A percentile compares a stretch with the other conserved stretches of the same genome.
Evolutionary conservation across 2,797 vertebrate species (phyloP).

Genomic region (Coracias cyanogaster): DNA sequence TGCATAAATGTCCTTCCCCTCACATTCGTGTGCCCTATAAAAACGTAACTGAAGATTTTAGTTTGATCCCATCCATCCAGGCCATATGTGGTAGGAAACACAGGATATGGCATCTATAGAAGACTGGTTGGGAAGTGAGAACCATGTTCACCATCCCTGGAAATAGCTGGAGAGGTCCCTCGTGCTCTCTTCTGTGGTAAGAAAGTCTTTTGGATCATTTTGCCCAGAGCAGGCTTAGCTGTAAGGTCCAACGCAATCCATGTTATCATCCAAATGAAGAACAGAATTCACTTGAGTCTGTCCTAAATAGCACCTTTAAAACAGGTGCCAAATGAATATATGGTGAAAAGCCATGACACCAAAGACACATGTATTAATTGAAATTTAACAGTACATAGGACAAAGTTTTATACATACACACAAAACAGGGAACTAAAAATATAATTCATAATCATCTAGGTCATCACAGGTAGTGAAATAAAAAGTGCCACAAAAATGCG

Average conservation of each 20-base stretch:
- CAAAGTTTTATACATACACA: background rate
- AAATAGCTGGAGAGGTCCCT: background rate
- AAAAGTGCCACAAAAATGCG: slow-evolving; percentile 33
- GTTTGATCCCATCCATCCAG: background rate
- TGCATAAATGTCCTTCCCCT: background rate
- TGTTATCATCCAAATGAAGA: background rate
- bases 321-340: slow-evolving; percentile 27
- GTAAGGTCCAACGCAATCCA: slow-evolving; percentile 23
- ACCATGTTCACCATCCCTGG: background rate
- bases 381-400: background rate
- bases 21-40: background rate
- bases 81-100: background rate
- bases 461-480: background rate
- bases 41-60: background rate
- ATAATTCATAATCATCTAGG: background rate
- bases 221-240: slow-evolving; percentile 7
- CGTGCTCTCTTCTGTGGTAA: slow-evolving; percentile 8
- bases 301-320: slow-evolving; percentile 44
- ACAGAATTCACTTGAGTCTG: slow-evolving; percentile 8
- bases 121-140: background rate
- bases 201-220: slow-evolving; percentile 39
- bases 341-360: slow-evolving; percentile 31
- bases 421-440: slow-evolving; percentile 35
- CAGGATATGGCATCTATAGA: background rate
- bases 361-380: background rate